Evolutionary conservation across 2,888 invertebrate species (phyloP).

Genomic region (Brenthis daphne): DNA sequence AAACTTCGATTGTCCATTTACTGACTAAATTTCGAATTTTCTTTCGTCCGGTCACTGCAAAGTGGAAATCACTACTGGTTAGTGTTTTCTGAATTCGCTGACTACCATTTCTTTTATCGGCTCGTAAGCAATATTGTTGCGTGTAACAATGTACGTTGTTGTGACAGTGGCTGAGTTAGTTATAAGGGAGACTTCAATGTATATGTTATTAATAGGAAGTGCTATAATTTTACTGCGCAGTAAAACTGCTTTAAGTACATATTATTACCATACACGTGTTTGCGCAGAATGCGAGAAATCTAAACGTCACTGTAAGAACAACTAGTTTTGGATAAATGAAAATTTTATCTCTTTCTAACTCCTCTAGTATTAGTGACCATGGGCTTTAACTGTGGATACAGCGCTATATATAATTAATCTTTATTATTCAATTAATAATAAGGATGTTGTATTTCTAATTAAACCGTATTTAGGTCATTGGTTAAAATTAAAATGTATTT

Average conservation of each 20-base stretch:
- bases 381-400: no score
- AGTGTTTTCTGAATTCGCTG: conserved; percentile 61
- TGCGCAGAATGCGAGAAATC: no score
- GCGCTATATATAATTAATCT: no score
- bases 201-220: conserved; percentile 20
- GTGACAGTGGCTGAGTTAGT: conserved; percentile 35
- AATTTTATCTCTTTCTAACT: no score
- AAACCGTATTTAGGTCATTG: no score
- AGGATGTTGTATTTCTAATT: no score
- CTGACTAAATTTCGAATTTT: conserved; percentile 71
- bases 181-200: conserved; percentile 1
- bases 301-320: no score
- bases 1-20: conserved; percentile 62
- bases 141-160: conserved; percentile 52
- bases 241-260: background rate
- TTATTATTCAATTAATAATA: no score
- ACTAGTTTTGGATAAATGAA: no score
- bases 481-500: no score
- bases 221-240: conserved; percentile 17
- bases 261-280: no score
- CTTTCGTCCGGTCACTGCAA: conserved; percentile 81
- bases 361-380: no score
- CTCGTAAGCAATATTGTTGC: conserved; percentile 61
- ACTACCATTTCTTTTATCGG: conserved; percentile 62
- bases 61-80: conserved; percentile 80